Evolutionary conservation across 2,113 vertebrate species (phyloP), one percentile per base, ranked within the genome.

Genomic region (Helogale parvula): DNA sequence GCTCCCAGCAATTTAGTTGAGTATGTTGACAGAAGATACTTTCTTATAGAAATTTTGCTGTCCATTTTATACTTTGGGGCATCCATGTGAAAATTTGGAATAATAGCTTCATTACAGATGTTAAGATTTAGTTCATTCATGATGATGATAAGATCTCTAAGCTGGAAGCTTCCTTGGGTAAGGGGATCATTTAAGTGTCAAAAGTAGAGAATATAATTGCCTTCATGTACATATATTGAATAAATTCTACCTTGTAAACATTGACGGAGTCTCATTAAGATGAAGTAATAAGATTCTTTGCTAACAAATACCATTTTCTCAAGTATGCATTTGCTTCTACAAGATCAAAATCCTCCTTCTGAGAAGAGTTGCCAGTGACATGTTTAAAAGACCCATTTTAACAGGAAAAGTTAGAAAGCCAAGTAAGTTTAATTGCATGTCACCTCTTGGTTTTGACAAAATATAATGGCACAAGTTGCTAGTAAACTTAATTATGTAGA

Each of bases 401-500:
- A 90, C 92, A 97, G 90, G 85, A 91, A 94, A 97, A 96, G 91
- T 97, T 97, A 98, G 86, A 96, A 97, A 94, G 87, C 86, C 97
- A 90, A 88, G 74, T 94, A 41, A 86, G 91, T 93, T 80, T 93
- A 96, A 98, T 97, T 98, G 97, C 86, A 94, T 88, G 77, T 96
- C 96, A 98, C 83, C 33, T 98, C 95, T 95, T 97, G 69, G 54
- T 97, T 99, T 98, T 97, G 96, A 98, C 96, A 98, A 96, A 63
- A 90, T 54, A 66, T 97, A 95, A 96, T 98, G 97, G 97, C 97
- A 98, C 77, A 94, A 98, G 97, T 98, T 98, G 88, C 97, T 97
- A 96, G 97, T 98, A 98, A 97, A 98, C 97, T 98, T 98, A 98
- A 98, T 98, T 98, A 98, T 98, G 98, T 96, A 98, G 97, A 98